Evolutionary conservation across 1,140 invertebrate species (phyloP), one percentile per base, ranked within the genome.

Genomic region (Apis mellifera): DNA sequence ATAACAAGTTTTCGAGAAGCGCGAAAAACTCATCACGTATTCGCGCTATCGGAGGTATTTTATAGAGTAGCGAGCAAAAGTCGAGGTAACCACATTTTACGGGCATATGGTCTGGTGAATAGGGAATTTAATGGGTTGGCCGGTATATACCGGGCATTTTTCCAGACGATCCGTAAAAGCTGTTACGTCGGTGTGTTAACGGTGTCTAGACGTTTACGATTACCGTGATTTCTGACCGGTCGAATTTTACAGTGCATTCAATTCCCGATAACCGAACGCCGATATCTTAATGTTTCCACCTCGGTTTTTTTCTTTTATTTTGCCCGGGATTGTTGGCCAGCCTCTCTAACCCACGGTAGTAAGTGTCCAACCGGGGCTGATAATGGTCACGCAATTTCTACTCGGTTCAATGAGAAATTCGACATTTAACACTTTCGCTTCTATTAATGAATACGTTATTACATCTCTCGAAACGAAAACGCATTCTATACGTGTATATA

Each of bases 171-270:
- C 13, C 66, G 65, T 32, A 70, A 55, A 15, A 19, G 72, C n/a
- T 52, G 42, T 74, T 74, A 23, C 15, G 7, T 42, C 9, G 64
- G 12, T 17, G 50, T 76, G 32, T 42, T 65, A 66, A 66, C 74
- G 62, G 50, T 62, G 57, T 65, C 23, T 55, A 55, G 74, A 76
- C 74, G 8, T 76, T 76, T 76, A 76, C 74, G 74, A 66, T 76
- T 76, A 75, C 19, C 17, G 23, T 76, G 50, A 76, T 76, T 66
- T 76, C 50, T 54, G 23, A 17, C n/a, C 50, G 52, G 23, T 54
- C 62, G 23, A 76, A 76, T 65, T 76, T 76, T 65, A 66, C n/a
- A 42, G 19, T 55, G 23, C 50, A 76, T 66, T 32, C 62, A 74
- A n/a, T 66, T 26, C 23, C 55, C 48, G 48, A 26, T 75, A 65